Conservation (phyloP, 2,888 invertebrate genomes). For the Mayetiola destructor region DNA sequence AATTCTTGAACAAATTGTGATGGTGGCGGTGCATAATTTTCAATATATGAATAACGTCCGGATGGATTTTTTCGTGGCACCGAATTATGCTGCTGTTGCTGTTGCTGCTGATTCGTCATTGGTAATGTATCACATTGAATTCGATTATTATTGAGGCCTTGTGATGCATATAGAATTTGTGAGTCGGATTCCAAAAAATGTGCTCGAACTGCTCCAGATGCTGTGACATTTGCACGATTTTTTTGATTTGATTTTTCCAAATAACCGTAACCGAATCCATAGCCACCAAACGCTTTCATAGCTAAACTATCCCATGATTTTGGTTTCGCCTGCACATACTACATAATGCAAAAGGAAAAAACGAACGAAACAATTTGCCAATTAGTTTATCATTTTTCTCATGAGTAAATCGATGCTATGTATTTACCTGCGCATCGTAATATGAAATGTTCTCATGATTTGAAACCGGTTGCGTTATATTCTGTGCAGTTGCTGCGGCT, state of each 20-base stretch:
- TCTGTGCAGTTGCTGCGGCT: constrained; percentile 23
- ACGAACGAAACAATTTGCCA: background rate
- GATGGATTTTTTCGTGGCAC: constrained; percentile 35
- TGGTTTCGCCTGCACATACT: constrained; percentile 49
- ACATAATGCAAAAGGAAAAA: constrained; percentile 21
- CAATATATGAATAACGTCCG: constrained; percentile 33
- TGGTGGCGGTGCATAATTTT: constrained; percentile 35
- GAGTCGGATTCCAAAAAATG: constrained; percentile 19
- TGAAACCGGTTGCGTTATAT: constrained; percentile 27
- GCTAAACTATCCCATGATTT: constrained; percentile 85
- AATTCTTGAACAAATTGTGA: constrained; percentile 36
- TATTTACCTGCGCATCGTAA: background rate
- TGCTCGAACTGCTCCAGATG: constrained; percentile 16
- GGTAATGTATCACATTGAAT: constrained; percentile 31
- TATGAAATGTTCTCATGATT: constrained; percentile 1
- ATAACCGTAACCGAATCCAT: constrained; percentile 76
- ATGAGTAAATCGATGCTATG: background rate
- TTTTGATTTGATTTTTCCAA: constrained; percentile 44
- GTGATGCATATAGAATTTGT: constrained; percentile 33
- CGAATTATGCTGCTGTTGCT: constrained; percentile 39
- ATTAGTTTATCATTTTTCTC: background rate
- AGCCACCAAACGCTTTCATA: constrained; percentile 71
- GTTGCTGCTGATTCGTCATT: constrained; percentile 35
- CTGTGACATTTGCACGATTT: constrained; percentile 20
- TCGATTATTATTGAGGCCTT: constrained; percentile 16